These are phyloP conservation scores for Bedellia somnulentella DNA, from an alignment of 2,888 invertebrate species.

Conservation along the genomic window DNA sequence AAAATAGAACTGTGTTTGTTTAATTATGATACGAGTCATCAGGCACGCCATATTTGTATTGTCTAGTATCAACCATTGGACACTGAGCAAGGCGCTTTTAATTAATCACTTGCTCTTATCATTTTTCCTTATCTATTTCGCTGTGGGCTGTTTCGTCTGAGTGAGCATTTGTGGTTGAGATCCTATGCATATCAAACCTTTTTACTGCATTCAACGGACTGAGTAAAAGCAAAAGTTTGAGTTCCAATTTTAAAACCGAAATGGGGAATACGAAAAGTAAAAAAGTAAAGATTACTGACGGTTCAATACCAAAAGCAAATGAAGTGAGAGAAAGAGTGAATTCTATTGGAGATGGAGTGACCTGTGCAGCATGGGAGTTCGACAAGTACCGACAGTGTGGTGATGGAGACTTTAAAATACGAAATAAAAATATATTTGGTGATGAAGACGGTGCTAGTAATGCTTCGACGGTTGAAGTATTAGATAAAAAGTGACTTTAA, in stretches of 20 bases:
- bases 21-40: too few relatives aligned
- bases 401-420: neutral
- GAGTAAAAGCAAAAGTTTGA: neutral
- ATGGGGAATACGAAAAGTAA: slow-evolving; percentile 50
- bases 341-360: slow-evolving; percentile 29
- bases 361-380: neutral
- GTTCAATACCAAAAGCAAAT: slow-evolving; percentile 17
- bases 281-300: slow-evolving; percentile 36
- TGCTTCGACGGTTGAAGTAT: slow-evolving; percentile 48
- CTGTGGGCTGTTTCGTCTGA: too few relatives aligned
- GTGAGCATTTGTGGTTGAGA: neutral
- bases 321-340: slow-evolving; percentile 26
- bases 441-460: slow-evolving; percentile 24
- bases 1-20: too few relatives aligned
- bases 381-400: neutral
- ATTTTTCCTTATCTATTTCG: too few relatives aligned
- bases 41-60: too few relatives aligned
- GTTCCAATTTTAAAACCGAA: slow-evolving; percentile 13
- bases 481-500: slow-evolving; percentile 47
- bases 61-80: too few relatives aligned
- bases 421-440: too few relatives aligned
- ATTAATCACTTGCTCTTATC: too few relatives aligned
- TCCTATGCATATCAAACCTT: neutral
- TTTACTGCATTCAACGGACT: neutral
- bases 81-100: too few relatives aligned